A percentile compares a stretch with the other conserved stretches of the same genome.
phyloP scores from a whole-genome alignment of 1,140 invertebrate species.

The Musca domestica region DNA sequence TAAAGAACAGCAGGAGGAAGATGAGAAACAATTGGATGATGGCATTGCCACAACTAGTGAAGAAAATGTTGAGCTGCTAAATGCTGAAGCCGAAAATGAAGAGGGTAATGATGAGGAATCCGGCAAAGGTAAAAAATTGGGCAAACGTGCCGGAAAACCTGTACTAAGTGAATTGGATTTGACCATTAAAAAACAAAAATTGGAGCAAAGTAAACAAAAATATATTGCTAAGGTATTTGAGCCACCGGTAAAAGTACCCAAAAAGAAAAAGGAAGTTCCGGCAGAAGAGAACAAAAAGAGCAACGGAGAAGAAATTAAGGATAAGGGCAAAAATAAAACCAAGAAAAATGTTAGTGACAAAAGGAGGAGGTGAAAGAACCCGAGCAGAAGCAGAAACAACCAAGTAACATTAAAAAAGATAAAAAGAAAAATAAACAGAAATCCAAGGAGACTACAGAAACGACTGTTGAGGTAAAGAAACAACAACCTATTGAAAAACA shows the following conservation, averaged over 20 bases:
- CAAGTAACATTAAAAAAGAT: background rate
- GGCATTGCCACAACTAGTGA: constrained; percentile 41
- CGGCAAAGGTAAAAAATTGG: constrained; percentile 35
- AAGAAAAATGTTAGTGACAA: background rate
- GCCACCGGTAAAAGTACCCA: constrained; percentile 43
- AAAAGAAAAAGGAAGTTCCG: constrained; percentile 38
- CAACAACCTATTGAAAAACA: background rate
- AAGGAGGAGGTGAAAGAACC: constrained; percentile 9
- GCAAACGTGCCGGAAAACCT: constrained; percentile 51
- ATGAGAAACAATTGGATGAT: constrained; percentile 45
- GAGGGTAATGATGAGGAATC: constrained; percentile 41
- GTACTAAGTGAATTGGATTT: constrained; percentile 38
- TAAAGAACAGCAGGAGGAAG: constrained; percentile 58
- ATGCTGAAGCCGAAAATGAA: constrained; percentile 29
- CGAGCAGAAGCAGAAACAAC: background rate
- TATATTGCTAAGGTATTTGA: constrained; percentile 53
- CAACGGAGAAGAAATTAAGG: background rate
- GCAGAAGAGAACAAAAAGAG: constrained; percentile 3
- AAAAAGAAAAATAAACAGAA: background rate
- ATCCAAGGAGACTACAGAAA: background rate
- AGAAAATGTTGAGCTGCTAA: constrained; percentile 3
- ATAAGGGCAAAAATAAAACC: no score
- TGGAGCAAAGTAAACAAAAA: constrained; percentile 46
- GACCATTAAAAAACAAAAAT: constrained; percentile 51
- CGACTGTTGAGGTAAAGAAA: background rate